These are phyloP conservation scores for Cirrhinus mrigala DNA, from an alignment of 2,797 vertebrate species.

Conservation along the genomic window DNA sequence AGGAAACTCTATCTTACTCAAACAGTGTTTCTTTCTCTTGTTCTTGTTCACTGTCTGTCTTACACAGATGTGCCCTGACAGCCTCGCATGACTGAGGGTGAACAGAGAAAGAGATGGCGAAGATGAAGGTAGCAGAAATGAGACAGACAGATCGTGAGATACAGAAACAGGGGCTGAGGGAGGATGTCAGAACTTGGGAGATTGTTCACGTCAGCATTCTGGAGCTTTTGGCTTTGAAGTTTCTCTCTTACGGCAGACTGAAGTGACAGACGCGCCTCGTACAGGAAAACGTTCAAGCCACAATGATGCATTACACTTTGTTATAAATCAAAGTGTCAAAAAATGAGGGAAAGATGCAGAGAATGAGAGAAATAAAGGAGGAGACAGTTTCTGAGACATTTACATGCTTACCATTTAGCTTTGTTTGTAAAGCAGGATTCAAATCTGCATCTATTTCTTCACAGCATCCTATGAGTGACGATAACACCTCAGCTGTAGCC, in stretches of 20 bases:
- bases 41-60: slow-evolving; percentile 22
- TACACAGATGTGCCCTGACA: slow-evolving; percentile 43
- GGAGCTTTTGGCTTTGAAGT: slow-evolving; percentile 45
- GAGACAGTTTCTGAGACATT: not conserved
- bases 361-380: not conserved
- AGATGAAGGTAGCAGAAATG: slow-evolving; percentile 36
- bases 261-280: not conserved
- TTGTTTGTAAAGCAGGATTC: not conserved
- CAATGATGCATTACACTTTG: not conserved
- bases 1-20: slow-evolving; percentile 15
- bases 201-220: slow-evolving; percentile 42
- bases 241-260: slow-evolving; percentile 6
- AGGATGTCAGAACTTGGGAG: slow-evolving; percentile 42
- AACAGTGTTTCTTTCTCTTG: slow-evolving; percentile 16
- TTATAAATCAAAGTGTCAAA: slow-evolving; percentile 15
- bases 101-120: slow-evolving; percentile 39
- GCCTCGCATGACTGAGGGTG: slow-evolving; percentile 41
- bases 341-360: slow-evolving; percentile 6
- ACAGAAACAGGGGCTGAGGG: slow-evolving; percentile 31
- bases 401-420: slow-evolving; percentile 21
- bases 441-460: slow-evolving; percentile 22
- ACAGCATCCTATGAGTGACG: not conserved
- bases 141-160: slow-evolving; percentile 40
- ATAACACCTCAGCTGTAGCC: not conserved
- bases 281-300: slow-evolving; percentile 17